phyloP scores from a whole-genome alignment of 2,113 vertebrate species.

The Elanoides forficatus region DNA sequence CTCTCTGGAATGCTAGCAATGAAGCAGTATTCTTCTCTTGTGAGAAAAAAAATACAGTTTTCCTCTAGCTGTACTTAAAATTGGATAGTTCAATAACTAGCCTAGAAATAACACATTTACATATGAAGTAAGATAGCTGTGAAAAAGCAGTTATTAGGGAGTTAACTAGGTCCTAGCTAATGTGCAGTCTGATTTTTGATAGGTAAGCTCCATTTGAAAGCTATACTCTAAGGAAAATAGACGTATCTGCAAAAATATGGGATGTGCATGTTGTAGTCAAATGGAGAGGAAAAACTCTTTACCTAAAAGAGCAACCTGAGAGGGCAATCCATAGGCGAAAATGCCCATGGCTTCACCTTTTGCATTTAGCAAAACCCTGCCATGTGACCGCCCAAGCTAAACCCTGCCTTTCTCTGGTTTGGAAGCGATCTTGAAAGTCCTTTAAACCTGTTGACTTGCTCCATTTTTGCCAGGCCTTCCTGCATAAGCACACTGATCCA shows the following conservation, averaged over 20 bases:
- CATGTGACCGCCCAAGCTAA: neutral
- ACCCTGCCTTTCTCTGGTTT: neutral
- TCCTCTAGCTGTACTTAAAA: neutral
- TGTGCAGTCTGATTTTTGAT: neutral
- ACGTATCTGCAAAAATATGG: neutral
- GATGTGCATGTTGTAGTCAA: neutral
- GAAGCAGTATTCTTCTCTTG: neutral
- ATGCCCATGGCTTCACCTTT: neutral
- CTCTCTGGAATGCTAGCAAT: neutral
- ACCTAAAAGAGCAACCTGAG: neutral
- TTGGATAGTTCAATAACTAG: neutral
- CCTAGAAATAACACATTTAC: neutral
- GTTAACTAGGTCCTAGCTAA: neutral
- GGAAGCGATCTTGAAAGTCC: constrained; percentile 5
- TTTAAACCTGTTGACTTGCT: constrained; percentile 32
- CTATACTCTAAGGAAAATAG: neutral
- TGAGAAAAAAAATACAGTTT: neutral
- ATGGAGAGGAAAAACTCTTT: neutral
- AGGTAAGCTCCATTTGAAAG: neutral
- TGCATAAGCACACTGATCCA: neutral
- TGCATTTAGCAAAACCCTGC: neutral
- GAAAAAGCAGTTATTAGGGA: neutral
- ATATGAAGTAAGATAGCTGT: neutral
- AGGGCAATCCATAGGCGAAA: neutral
- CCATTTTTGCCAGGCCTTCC: constrained; percentile 7